A percentile compares a stretch with the other conserved stretches of the same genome.
Evolutionary conservation across 1,140 invertebrate species (phyloP).

Genomic region (Bombus impatiens): DNA sequence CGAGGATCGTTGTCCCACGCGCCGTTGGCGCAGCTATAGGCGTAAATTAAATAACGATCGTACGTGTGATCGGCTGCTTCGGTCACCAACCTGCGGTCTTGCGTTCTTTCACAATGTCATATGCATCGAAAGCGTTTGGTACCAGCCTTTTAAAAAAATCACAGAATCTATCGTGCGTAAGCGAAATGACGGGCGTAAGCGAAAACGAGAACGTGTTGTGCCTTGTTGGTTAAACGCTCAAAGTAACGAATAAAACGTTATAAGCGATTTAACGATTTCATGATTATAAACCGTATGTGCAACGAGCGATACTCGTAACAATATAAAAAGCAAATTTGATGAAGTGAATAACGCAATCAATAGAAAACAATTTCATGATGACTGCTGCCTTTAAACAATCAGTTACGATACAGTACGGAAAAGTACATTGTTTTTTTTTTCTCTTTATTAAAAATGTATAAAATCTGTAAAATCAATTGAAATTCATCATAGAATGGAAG

Average conservation of each 20-base stretch:
- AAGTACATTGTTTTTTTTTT: not conserved
- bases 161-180: not conserved
- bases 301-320: not conserved
- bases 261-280: not conserved
- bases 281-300: not conserved
- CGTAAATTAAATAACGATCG: conserved; percentile 34
- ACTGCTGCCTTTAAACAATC: not conserved
- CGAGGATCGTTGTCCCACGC: not conserved
- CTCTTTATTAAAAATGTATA: not conserved
- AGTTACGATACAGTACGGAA: too few species aligned
- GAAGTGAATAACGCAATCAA: not conserved
- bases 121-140: not conserved
- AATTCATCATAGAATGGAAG: not conserved
- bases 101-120: not conserved
- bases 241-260: not conserved
- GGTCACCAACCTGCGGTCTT: not conserved
- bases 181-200: not conserved
- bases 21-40: not conserved
- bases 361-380: not conserved
- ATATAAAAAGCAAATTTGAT: not conserved
- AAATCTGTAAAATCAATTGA: conserved; percentile 7
- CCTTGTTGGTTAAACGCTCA: not conserved
- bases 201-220: not conserved
- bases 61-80: not conserved
- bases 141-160: not conserved